Base-by-base conservation (phyloP, 2,113 vertebrate genomes). In the Beaufortia kweichowensis region DNA sequence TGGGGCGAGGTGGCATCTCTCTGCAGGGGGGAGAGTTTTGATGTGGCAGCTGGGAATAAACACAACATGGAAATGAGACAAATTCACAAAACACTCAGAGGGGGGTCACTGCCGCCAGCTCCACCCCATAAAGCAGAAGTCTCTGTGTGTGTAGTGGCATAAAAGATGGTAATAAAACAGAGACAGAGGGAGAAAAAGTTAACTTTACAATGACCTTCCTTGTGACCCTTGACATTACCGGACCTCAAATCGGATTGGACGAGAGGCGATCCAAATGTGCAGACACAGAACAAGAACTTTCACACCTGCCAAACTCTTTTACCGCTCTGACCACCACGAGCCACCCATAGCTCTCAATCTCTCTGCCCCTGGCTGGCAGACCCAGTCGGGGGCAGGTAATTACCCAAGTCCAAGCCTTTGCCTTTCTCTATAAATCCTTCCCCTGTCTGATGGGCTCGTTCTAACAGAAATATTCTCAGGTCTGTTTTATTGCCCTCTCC, bases 41-140 rank as follows among this genome's bases (percentile, higher is more conserved):
- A 79, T 75, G 80, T 84, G 85, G 84, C 84, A 86, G 84, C 82
- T 87, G 77, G 81, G 77, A 84, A 86, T 86, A 87, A 86, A 88
- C 87, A 88, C 87, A 88, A 87, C 87, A 89, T 83, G n/a, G 33
- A 66, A 67, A 59, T 68, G 39, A 65, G 14, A 79, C 75, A 59
- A 35, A 59, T 26, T 46, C 63, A 55, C 67, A 63, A 59, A 77
- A 89, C 87, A 89, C 87, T 85, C 87, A 84, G 83, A 79, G 79
- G 85, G 87, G 85, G 85, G 85, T 41, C 82, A 33, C 83, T 83
- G 69, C 83, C 83, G 75, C 84, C 79, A 80, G 74, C 80, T 82
- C 85, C 86, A 62, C 85, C 85, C 87, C 86, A 84, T 84, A 82
- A 84, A 90, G 46, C 5, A 33, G 55, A 50, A 24, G 19, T 60